These are phyloP conservation scores for Resseliella maxima DNA, from an alignment of 2,888 invertebrate species.

Conservation along the genomic window DNA sequence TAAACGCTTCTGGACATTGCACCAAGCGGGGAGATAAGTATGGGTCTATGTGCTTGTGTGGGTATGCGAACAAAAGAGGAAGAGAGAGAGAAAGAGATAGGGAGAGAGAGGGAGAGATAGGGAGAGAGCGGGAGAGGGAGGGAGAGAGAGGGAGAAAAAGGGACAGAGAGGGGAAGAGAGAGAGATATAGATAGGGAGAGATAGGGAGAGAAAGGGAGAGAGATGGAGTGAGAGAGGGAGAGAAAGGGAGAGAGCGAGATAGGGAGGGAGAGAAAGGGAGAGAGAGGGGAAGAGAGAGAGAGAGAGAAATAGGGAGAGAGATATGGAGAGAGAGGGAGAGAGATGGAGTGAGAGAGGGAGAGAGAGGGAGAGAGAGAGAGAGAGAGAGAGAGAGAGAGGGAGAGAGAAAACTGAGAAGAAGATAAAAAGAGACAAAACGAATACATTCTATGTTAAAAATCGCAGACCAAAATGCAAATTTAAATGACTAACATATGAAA, in stretches of 20 bases:
- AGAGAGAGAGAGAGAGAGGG: background rate
- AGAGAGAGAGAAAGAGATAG: too few species aligned
- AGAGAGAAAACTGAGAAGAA: background rate
- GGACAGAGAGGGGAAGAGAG: too few species aligned
- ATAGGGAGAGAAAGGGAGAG: too few species aligned
- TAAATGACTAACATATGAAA: conserved; percentile 38
- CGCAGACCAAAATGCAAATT: conserved; percentile 24
- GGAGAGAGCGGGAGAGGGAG: background rate
- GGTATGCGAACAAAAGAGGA: too few species aligned
- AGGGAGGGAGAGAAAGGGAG: background rate
- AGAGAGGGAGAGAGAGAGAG: too few species aligned
- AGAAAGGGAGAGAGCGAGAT: too few species aligned
- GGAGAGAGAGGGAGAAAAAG: too few species aligned
- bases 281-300: background rate
- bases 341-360: too few species aligned
- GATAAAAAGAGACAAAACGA: background rate
- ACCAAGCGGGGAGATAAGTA: background rate
- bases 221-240: too few species aligned
- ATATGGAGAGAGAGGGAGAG: too few species aligned
- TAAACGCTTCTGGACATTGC: background rate
- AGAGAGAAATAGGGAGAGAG: too few species aligned
- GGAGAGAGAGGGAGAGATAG: background rate
- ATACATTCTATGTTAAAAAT: background rate
- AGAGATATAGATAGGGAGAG: too few species aligned
- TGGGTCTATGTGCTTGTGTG: background rate